These are phyloP conservation scores for Poeciliopsis presidionis DNA, from an alignment of 2,797 vertebrate genomes.

Conservation along the genomic window DNA sequence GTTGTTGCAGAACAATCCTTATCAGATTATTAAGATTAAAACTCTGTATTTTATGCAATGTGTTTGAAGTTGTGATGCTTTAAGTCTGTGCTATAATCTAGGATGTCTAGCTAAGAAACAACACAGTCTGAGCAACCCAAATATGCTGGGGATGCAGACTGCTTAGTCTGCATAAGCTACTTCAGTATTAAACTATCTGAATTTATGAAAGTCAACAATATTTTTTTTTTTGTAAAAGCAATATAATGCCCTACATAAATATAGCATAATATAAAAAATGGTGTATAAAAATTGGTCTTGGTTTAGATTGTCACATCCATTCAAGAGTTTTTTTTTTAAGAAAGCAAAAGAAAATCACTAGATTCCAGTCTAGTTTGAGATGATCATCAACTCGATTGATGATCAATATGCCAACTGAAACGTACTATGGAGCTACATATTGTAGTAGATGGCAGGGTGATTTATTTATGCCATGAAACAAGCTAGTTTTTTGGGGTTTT, in stretches of 20 bases:
- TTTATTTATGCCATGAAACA: too few relatives aligned
- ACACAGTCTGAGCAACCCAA: not conserved
- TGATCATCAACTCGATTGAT: too few relatives aligned
- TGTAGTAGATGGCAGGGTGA: too few relatives aligned
- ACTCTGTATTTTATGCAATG: not conserved
- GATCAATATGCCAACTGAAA: too few relatives aligned
- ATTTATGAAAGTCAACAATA: conserved; percentile 15
- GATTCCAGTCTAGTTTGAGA: too few relatives aligned
- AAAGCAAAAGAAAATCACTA: not conserved
- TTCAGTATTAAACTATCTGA: conserved; percentile 13
- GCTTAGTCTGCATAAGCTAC: conserved; percentile 35
- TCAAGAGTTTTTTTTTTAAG: not conserved
- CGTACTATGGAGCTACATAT: too few relatives aligned
- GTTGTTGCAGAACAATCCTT: not conserved
- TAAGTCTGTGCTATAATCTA: not conserved
- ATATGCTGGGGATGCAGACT: conserved; percentile 32
- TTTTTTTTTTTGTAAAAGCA: not conserved
- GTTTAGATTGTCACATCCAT: not conserved
- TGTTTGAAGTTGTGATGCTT: not conserved
- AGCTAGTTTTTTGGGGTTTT: too few relatives aligned
- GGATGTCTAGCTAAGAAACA: not conserved
- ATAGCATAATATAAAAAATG: not conserved
- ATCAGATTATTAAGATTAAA: not conserved
- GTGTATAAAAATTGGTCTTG: not conserved
- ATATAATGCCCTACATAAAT: not conserved